Base-by-base conservation (phyloP, 2,888 invertebrate species). In the Bimastos eiseni region DNA sequence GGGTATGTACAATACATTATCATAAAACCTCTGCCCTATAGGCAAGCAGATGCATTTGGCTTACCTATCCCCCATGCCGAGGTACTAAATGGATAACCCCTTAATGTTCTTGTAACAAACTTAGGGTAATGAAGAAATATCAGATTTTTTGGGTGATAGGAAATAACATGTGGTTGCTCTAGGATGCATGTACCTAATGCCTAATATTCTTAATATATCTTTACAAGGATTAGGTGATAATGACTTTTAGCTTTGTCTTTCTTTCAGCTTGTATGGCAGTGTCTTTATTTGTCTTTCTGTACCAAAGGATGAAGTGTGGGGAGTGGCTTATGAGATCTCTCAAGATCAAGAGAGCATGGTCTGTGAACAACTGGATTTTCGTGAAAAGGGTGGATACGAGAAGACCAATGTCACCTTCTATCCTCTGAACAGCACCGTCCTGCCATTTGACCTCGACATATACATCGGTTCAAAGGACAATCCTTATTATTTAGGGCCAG, bases 361-460 rank as follows among this genome's bases (percentile, higher is more conserved):
- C 0, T 96, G 97, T 1, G 96, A 96, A 90, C 97, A 98, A 94
- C 96, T 99, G 92, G 98, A 99, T 94, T 97, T 96, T 94, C 96
- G 99, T 93, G 99, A 99, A 95, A 98, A 98, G 94, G 98, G 97
- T 95, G 99, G 99, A 21, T 99, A 99, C 94, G 96, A 96, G 90
- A 96, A 97, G 93, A 96, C 96, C 94, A 95, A 95, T 13, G 96
- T 97, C 0, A 95, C 96, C 90, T 99, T 99, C 94, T 95, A 97
- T 94, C 97, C 98, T 0, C 92, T 93, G n/a, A 93, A 94, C 33
- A 24, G 37, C 41, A 91, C 92, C 55, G 89, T 89, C 34, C 34
- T 90, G 21, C 96, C 97, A 33, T 97, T 97, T 94, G 95, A 96
- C 90, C 96, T 98, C 41, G 96, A 96, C 3, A 96, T 98, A 90